Conservation (phyloP, 2,797 vertebrate species). For the Chloroceryle amazona region DNA sequence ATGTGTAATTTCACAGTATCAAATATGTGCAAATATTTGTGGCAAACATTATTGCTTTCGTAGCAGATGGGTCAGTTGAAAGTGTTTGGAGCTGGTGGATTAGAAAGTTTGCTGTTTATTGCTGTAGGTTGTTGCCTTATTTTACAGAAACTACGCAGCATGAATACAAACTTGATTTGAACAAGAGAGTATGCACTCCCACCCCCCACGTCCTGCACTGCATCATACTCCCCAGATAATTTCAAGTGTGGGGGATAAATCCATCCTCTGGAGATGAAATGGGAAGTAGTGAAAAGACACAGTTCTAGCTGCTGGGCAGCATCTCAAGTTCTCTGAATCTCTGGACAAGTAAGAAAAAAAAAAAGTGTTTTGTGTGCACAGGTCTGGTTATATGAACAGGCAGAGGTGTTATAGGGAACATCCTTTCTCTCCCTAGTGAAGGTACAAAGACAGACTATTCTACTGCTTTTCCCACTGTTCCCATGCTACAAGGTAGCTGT, state of each 20-base stretch:
- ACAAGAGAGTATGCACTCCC: not conserved
- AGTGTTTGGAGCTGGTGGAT: not conserved
- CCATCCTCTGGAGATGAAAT: not conserved
- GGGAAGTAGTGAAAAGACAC: not conserved
- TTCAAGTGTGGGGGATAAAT: not conserved
- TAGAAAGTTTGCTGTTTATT: not conserved
- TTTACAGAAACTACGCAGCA: not conserved
- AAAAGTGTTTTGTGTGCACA: not conserved
- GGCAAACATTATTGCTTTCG: not conserved
- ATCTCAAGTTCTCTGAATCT: not conserved
- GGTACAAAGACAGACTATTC: not conserved
- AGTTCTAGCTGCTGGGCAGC: not conserved
- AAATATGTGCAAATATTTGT: conserved; percentile 52
- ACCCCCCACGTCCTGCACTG: rapidly evolving
- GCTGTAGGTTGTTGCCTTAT: not conserved
- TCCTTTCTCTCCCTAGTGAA: not conserved
- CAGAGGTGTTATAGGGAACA: not conserved
- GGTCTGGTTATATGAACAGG: not conserved
- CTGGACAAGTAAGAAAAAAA: not conserved
- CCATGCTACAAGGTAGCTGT: not conserved
- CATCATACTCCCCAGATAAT: not conserved
- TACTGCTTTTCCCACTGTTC: not conserved
- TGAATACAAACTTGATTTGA: not conserved
- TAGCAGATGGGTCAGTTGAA: not conserved
- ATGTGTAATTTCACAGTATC: not conserved